Base-by-base conservation (phyloP, 1,140 invertebrate species). In the Aethina tumida region DNA sequence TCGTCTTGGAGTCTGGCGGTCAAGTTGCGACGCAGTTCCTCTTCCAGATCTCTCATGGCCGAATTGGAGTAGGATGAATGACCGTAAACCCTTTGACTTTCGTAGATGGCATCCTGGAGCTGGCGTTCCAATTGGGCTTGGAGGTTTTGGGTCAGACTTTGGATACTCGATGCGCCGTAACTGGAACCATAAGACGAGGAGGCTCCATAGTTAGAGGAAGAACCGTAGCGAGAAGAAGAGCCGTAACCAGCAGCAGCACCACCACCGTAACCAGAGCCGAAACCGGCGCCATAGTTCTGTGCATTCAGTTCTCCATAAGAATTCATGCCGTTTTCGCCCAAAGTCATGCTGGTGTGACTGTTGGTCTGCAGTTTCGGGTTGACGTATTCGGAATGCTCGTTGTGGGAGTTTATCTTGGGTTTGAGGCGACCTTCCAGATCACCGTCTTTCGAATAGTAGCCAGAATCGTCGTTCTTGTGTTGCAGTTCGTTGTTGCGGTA, bases 401-500 rank as follows among this genome's bases (percentile, higher is more conserved):
- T 56, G 28, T 59, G 50, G 6, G 56, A 45, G 16, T 56, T 50
- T 6, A 60, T 50, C 44, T 54, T 50, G 4, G 59, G 57, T 27
- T 46, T 41, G 1, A 31, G 30, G 20, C 45, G 14, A 3, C 56
- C 53, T 21, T 50, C 52, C 10, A 60, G 38, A 32, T 62, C 59
- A 16, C 59, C 59, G 31, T 52, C 51, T 47, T 55, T 56, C 9
- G 46, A 49, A 31, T 58, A 58, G 34, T 45, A 60, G 22, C 47
- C 35, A 42, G 58, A 50, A 38, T 62, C 58, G 12, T 59, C 53
- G 10, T 58, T 55, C 40, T 56, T 52, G 17, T 54, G 53, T 44
- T 62, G 53, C 10, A 62, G 27, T 43, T 62, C 56, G 39, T 60
- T 59, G 30, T 62, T 59, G 35, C 52, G 55, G 31, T 47, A 62